Percentiles rank a stretch among this genome's conserved stretches.
Conservation (phyloP, 1,140 invertebrate species). For the Drosophila watanabei region DNA sequence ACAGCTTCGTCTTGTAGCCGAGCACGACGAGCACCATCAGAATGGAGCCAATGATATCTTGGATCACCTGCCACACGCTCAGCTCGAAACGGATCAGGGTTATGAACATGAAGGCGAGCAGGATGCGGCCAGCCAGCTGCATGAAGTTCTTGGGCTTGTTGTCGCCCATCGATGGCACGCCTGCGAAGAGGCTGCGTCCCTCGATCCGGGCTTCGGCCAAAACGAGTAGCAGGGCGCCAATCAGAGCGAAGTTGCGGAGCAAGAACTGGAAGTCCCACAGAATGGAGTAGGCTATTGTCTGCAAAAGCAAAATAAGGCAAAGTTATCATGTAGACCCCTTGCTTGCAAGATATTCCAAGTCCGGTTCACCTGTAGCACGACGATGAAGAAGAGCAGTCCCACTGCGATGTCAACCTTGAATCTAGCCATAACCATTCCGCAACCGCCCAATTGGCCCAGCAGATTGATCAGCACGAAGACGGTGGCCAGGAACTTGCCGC, state of each 20-base stretch:
- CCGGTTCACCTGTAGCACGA: conserved; percentile 93
- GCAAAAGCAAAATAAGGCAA: background rate
- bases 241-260: conserved; percentile 97
- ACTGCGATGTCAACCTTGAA: conserved; percentile 98
- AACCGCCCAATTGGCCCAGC: conserved; percentile 97
- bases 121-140: conserved; percentile 97
- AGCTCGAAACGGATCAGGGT: conserved; percentile 97
- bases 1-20: conserved; percentile 99
- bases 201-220: conserved; percentile 97
- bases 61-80: conserved; percentile 94
- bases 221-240: conserved; percentile 97
- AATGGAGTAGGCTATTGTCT: conserved; percentile 99
- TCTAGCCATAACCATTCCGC: conserved; percentile 97
- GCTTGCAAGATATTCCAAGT: background rate
- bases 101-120: conserved; percentile 99
- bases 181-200: conserved; percentile 97
- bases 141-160: conserved; percentile 99
- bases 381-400: conserved; percentile 97
- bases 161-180: conserved; percentile 98
- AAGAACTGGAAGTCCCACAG: conserved; percentile 99
- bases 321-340: background rate
- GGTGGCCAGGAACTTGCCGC: conserved; percentile 95
- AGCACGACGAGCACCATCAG: conserved; percentile 98
- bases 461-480: conserved; percentile 97
- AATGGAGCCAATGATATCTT: conserved; percentile 96